Evolutionary conservation across 2,797 vertebrate genomes (phyloP), one percentile per base, ranked within the genome.

Genomic region (Enteromius trimaculatus): DNA sequence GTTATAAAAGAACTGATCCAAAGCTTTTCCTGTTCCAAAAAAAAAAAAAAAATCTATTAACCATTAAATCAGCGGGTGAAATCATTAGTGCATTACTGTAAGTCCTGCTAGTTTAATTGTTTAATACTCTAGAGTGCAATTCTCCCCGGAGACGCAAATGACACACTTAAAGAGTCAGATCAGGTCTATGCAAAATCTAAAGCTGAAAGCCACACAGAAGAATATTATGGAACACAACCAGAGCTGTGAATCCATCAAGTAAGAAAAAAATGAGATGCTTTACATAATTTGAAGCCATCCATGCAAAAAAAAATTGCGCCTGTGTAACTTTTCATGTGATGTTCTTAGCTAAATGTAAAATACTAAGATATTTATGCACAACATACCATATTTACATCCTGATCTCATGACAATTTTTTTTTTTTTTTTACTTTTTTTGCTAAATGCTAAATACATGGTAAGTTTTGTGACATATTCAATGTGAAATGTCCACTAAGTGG

Each of bases 81-180:
- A 53, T 75, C 80, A 81, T 81, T 65, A 49, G 44, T 65, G 53
- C 44, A 55, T 62, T 72, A 74, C 16, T 23, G 21, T 51, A 37
- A 66, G 77, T 60, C 17, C 60, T 14, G 1, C 82, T 70, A 70
- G 44, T 74, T 75, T 49, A 81, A 60, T 23, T 34, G 78, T 80
- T 71, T 72, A 72, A 81, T 72, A 23, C 39, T 81, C 79, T 62
- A 34, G 66, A 71, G 68, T 17, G 79, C 42, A 39, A 39, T 64
- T 81, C 55, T 74, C 58, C 79, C 79, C 53, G 37, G 69, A 74
- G 53, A 81, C 4, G n/a, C 44, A 51, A 65, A 37, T 81, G 29
- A 51, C 42, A 65, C 39, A 53, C 8, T 81, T 81, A 64, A 65
- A 53, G 19, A 19, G 55, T 47, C 1, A 0, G 16, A 82, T 29